Conservation (phyloP, 2,888 invertebrate genomes). For the Arenicola marina region DNA sequence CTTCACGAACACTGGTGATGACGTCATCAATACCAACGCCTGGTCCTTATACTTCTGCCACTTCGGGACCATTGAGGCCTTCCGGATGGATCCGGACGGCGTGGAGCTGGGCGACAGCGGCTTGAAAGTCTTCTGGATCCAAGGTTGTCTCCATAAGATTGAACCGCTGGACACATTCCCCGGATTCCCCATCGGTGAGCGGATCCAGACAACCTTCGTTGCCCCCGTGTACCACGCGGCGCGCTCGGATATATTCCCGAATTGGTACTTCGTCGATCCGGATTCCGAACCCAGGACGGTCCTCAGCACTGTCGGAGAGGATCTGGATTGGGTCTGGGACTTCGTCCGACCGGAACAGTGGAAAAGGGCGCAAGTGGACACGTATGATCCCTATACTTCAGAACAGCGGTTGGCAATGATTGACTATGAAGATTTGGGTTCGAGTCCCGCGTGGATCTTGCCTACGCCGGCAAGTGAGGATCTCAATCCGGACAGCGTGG, state of each 20-base stretch:
- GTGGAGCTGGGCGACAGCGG: background rate
- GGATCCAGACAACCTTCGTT: background rate
- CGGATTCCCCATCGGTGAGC: background rate
- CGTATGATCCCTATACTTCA: constrained; percentile 2
- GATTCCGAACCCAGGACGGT: background rate
- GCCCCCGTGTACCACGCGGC: background rate
- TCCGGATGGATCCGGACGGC: background rate
- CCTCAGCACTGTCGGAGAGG: background rate
- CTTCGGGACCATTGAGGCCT: background rate
- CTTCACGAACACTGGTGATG: background rate
- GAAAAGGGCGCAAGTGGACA: background rate
- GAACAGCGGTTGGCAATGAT: background rate
- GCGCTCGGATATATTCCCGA: background rate
- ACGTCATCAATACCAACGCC: background rate
- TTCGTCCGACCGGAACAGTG: constrained; percentile 1
- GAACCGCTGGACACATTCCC: background rate
- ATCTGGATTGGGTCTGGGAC: background rate
- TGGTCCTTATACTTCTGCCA: background rate
- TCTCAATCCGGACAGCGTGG: background rate
- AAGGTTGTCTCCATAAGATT: background rate
- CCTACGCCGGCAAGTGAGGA: background rate
- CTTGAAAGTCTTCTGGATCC: background rate
- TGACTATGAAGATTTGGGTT: background rate
- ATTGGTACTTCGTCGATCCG: background rate
- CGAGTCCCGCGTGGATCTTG: background rate